These are phyloP conservation scores for Sebastes dallii DNA, from an alignment of 2,797 vertebrate species.

Conservation along the genomic window DNA sequence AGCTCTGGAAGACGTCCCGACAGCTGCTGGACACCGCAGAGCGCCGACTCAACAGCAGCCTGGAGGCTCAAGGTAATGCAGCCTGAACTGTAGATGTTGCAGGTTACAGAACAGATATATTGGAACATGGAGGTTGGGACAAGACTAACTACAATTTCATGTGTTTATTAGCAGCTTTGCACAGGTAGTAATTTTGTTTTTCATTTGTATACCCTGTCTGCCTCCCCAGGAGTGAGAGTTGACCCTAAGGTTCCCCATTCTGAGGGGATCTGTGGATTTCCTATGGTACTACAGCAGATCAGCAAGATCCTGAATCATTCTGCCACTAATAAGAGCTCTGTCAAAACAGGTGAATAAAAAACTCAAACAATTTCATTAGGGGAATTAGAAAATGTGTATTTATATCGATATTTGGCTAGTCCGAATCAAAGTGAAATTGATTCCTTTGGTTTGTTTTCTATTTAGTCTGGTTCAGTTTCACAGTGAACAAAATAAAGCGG, in stretches of 20 bases:
- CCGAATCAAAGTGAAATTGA: too few species aligned
- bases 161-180: neutral
- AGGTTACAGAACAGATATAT: neutral
- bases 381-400: neutral
- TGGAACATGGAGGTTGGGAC: neutral
- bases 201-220: neutral
- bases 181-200: neutral
- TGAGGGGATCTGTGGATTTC: constrained; percentile 89
- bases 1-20: constrained; percentile 94
- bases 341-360: constrained; percentile 71
- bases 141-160: neutral
- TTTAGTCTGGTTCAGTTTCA: too few species aligned
- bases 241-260: constrained; percentile 76
- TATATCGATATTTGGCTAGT: neutral
- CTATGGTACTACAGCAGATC: constrained; percentile 90
- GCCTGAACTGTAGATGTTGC: neutral
- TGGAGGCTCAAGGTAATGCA: constrained; percentile 85
- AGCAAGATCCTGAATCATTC: constrained; percentile 92
- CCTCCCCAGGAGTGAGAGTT: constrained; percentile 80
- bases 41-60: constrained; percentile 82
- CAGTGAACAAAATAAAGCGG: too few species aligned
- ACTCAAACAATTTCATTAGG: neutral
- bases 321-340: constrained; percentile 64
- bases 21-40: constrained; percentile 96
- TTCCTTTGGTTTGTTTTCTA: too few species aligned